These are phyloP conservation scores for Genyomyrus donnyi DNA, from an alignment of 2,113 vertebrate genomes.

Conservation along the genomic window DNA sequence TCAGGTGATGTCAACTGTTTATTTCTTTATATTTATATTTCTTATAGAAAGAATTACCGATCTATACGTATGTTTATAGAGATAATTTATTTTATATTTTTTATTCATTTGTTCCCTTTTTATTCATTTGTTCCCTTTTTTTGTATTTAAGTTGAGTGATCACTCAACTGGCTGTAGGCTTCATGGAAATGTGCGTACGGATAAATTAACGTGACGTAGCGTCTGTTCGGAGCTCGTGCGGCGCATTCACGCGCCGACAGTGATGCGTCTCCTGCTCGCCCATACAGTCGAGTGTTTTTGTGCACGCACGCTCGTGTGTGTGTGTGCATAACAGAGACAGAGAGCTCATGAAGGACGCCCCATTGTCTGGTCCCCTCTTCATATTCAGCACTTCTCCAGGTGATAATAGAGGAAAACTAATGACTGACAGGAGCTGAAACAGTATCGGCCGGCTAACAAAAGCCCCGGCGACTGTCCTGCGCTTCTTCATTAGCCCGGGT, in stretches of 20 bases:
- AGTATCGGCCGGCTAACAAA: conserved; percentile 75
- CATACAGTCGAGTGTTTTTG: background rate
- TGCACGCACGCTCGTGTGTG: background rate
- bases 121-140: background rate
- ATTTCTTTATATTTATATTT: background rate
- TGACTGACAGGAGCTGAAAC: conserved; percentile 75
- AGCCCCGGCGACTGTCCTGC: conserved; percentile 76
- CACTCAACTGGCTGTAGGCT: background rate
- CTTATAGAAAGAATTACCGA: background rate
- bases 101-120: background rate
- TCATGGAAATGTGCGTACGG: background rate
- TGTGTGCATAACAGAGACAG: background rate
- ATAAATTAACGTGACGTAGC: background rate
- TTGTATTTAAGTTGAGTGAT: background rate
- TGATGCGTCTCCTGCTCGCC: background rate
- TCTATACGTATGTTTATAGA: background rate
- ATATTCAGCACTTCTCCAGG: conserved; percentile 34
- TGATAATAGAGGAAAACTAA: conserved; percentile 79
- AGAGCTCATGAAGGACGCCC: conserved; percentile 20
- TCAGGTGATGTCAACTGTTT: background rate
- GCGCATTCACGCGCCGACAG: background rate
- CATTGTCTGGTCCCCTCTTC: conserved; percentile 63
- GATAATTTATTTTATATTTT: background rate
- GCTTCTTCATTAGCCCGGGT: conserved; percentile 85
- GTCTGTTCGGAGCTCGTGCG: background rate